Base-by-base conservation (phyloP, 2,797 vertebrate species). In the Varecia variegata region DNA sequence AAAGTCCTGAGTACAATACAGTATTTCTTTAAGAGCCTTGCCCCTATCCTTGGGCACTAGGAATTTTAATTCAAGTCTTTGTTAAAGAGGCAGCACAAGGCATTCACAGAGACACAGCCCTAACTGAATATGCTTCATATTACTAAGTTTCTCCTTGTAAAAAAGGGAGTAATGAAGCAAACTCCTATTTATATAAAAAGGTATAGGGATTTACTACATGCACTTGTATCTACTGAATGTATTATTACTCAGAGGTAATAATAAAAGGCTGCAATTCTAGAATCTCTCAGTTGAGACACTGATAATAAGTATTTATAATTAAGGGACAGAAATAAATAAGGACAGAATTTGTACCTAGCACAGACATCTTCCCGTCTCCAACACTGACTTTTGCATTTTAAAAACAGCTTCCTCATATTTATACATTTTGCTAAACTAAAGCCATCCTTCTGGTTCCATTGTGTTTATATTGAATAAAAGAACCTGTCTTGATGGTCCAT, bases 271-370 rank as follows among this genome's bases (percentile, higher is more conserved):
- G 6, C 32, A 65, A 54, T 79, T 82, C 67, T n/a, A 94, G 23
- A 85, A 74, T 83, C 14, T 47, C 14, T 58, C 56, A 54, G 47
- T 4, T 56, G 52, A 71, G 58, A 93, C 45, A 67, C 54, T 52
- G 35, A 58, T 68, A 83, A 70, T 50, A 68, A 88, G 25, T 23
- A 92, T 60, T 93, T 80, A 40, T 84, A 96, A 96, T 76, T 92
- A 67, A 92, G 40, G 15, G 18, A 85, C 0, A 74, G 32, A 84
- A 86, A 83, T 58, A 90, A 80, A 67, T 54, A 92, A 90, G 23
- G 25, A 73, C 23, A 90, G 65, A 96, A 92, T 92, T 70, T 95
- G 18, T 60, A 77, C 7, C 17, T 25, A 50, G 43, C 43, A 81
- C 4, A 89, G 32, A 95, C 79, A 88, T 91, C 21, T 14, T 71